phyloP scores from a whole-genome alignment of 2,113 vertebrate genomes.

The Sapayoa aenigma region DNA sequence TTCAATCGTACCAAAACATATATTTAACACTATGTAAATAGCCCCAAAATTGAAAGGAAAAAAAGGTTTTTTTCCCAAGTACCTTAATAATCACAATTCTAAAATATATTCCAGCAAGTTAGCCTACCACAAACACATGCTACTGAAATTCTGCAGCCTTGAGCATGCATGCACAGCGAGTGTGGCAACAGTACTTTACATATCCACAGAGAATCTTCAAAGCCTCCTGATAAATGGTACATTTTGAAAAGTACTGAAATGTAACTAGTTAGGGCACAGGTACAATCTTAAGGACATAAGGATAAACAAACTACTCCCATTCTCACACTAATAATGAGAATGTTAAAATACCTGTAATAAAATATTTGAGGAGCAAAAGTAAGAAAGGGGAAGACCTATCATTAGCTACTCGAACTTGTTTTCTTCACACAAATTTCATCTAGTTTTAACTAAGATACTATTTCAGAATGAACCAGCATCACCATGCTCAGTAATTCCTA shows the following conservation, averaged over 20 bases:
- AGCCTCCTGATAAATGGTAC: conserved; percentile 2
- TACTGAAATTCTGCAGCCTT: conserved; percentile 58
- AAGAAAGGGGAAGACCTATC: not conserved
- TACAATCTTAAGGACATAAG: not conserved
- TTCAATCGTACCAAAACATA: conserved; percentile 55
- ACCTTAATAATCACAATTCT: conserved; percentile 47
- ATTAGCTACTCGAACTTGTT: not conserved
- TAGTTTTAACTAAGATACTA: not conserved
- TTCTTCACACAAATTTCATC: not conserved
- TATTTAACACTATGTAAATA: conserved; percentile 64
- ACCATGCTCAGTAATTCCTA: not conserved
- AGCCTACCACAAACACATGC: conserved; percentile 30
- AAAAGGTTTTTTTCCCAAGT: not conserved
- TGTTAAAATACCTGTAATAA: not conserved
- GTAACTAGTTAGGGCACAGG: not conserved
- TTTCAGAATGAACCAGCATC: not conserved
- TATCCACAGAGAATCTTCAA: conserved; percentile 59
- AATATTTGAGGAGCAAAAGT: not conserved
- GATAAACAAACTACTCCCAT: not conserved
- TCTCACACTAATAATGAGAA: not conserved
- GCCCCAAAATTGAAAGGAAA: conserved; percentile 51
- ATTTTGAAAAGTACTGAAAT: conserved; percentile 19
- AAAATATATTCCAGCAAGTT: conserved; percentile 27
- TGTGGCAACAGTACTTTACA: conserved; percentile 18
- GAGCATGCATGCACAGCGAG: conserved; percentile 27